phyloP scores from a whole-genome alignment of 2,113 vertebrate genomes.

The Nothoprocta perdicaria region DNA sequence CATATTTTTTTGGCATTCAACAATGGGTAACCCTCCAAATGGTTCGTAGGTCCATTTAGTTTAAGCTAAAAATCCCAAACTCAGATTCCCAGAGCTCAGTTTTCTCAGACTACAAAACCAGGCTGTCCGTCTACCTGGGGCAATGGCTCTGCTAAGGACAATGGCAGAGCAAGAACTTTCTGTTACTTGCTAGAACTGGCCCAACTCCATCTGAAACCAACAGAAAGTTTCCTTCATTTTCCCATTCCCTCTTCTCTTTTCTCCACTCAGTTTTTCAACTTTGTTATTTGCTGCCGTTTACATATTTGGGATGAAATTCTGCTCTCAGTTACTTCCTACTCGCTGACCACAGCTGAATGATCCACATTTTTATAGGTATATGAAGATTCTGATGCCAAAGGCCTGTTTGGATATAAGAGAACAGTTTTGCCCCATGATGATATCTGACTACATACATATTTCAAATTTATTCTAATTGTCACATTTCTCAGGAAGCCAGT shows the following conservation, averaged over 20 bases:
- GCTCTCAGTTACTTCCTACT: neutral
- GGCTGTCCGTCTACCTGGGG: neutral
- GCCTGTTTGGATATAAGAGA: neutral
- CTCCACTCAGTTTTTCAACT: neutral
- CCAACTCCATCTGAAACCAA: neutral
- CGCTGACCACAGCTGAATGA: neutral
- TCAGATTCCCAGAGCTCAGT: conserved; percentile 34
- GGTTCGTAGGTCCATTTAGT: neutral
- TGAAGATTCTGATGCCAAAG: neutral
- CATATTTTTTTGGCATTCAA: conserved; percentile 49
- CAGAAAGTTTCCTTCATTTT: neutral
- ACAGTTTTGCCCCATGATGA: neutral
- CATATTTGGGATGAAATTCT: neutral
- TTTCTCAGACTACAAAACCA: conserved; percentile 23
- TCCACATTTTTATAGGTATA: neutral
- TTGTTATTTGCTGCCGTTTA: neutral
- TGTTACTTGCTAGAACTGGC: neutral
- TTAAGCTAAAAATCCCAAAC: conserved; percentile 3
- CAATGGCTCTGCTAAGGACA: neutral
- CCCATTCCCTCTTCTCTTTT: neutral
- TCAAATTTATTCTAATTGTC: neutral
- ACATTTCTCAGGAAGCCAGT: neutral
- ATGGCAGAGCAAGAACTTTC: neutral
- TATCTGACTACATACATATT: neutral
- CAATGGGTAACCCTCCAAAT: conserved; percentile 17